Conservation (phyloP, 2,888 invertebrate genomes). For the Chloroclystis v-ata region DNA sequence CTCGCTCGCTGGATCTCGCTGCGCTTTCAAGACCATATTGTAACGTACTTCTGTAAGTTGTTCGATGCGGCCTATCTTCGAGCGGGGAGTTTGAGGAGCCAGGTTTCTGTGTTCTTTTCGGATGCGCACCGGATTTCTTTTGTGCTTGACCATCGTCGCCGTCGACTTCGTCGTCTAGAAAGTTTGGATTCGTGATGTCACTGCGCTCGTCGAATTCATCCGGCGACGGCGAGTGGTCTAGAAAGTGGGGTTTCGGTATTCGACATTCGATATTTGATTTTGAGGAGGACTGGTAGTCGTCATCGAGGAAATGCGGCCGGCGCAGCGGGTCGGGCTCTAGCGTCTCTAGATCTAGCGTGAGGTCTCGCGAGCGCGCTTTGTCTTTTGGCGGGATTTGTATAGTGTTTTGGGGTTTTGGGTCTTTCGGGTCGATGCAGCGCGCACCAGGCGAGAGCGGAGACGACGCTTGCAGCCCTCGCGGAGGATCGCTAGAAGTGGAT, state of each 20-base stretch:
- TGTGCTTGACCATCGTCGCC: slow-evolving; percentile 59
- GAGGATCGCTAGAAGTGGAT: slow-evolving; percentile 65
- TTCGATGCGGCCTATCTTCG: slow-evolving; percentile 65
- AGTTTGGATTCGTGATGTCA: slow-evolving; percentile 72
- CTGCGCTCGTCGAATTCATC: slow-evolving; percentile 73
- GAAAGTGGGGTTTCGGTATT: slow-evolving; percentile 74
- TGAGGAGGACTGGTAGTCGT: slow-evolving; percentile 78
- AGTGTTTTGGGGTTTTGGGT: slow-evolving; percentile 46
- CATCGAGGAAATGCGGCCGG: slow-evolving; percentile 80
- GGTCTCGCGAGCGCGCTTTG: slow-evolving; percentile 65
- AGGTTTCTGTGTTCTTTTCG: slow-evolving; percentile 56
- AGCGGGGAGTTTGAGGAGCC: slow-evolving; percentile 50
- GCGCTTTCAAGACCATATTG: slow-evolving; percentile 71
- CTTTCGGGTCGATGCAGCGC: slow-evolving; percentile 61
- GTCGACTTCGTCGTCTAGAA: slow-evolving; percentile 67
- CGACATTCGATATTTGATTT: slow-evolving; percentile 72
- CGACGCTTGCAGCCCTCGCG: slow-evolving; percentile 47
- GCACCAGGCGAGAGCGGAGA: slow-evolving; percentile 52
- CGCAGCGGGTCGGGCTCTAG: slow-evolving; percentile 60
- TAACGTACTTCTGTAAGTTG: slow-evolving; percentile 62
- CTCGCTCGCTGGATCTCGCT: slow-evolving; percentile 69
- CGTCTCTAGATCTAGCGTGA: slow-evolving; percentile 63
- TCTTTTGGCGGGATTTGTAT: slow-evolving; percentile 52
- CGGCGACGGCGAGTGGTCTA: slow-evolving; percentile 73
- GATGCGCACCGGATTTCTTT: slow-evolving; percentile 65